Evolutionary conservation across 2,113 vertebrate species (phyloP).

Genomic region (Antechinus stuartii): DNA sequence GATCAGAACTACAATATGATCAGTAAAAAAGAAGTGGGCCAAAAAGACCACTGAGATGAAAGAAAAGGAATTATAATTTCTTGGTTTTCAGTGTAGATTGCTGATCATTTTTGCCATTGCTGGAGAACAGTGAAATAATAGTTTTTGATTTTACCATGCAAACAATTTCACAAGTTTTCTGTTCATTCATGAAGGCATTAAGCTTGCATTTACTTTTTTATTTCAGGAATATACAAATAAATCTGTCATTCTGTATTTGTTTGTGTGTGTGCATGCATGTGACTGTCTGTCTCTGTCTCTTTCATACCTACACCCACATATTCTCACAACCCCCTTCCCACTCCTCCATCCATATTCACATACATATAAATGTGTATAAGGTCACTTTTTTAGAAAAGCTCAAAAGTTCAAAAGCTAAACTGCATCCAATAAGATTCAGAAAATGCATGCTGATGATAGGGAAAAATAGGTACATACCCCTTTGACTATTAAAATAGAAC

Average conservation of each 20-base stretch:
- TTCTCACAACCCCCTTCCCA: no score
- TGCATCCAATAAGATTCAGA: background rate
- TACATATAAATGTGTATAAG: background rate
- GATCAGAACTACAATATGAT: background rate
- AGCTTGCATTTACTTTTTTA: background rate
- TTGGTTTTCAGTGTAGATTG: background rate
- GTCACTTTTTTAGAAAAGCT: background rate
- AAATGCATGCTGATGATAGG: constrained; percentile 37
- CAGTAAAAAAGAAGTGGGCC: background rate
- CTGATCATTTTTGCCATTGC: background rate
- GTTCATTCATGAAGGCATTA: background rate
- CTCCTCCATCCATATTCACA: background rate
- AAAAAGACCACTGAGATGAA: background rate
- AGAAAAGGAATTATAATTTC: background rate
- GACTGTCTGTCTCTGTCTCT: no score
- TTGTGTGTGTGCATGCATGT: no score
- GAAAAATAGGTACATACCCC: constrained; percentile 81
- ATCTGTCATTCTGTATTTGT: no score
- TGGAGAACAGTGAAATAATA: background rate
- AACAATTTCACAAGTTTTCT: background rate
- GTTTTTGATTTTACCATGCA: background rate
- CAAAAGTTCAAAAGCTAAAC: constrained; percentile 53
- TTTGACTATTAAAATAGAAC: constrained; percentile 84
- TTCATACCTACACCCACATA: no score
- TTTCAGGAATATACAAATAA: background rate